Percentiles rank a stretch among this genome's conserved stretches.
Evolutionary conservation across 2,888 invertebrate genomes (phyloP).

Genomic region (Schizaphis graminum): DNA sequence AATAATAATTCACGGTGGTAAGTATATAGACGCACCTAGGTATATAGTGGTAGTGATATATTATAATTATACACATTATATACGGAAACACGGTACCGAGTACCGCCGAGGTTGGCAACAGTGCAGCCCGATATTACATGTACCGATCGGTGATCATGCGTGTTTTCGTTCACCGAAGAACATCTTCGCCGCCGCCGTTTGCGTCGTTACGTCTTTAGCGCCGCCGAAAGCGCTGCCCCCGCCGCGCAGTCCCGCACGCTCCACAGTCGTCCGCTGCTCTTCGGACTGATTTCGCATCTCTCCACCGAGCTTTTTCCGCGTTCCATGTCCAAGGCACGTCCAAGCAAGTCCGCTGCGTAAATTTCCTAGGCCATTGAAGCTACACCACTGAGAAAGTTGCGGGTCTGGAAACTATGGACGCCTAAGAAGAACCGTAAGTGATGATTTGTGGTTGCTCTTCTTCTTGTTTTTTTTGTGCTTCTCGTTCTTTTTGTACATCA

Average conservation of each 20-base stretch:
- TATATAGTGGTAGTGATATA: background rate
- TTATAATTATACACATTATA: background rate
- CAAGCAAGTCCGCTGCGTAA: background rate
- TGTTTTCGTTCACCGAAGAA: conserved; percentile 60
- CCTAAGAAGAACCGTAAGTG: background rate
- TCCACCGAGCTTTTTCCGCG: background rate
- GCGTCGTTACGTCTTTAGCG: background rate
- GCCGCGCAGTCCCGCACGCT: background rate
- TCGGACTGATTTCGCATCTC: background rate
- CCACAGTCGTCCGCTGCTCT: too few relatives aligned
- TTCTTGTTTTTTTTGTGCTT: background rate
- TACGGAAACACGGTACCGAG: background rate
- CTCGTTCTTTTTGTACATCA: background rate
- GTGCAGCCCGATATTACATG: conserved; percentile 50
- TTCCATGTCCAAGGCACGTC: background rate
- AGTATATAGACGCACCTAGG: background rate
- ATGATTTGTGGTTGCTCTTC: background rate
- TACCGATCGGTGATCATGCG: conserved; percentile 50
- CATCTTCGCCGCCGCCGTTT: conserved; percentile 24
- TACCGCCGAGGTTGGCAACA: conserved; percentile 58
- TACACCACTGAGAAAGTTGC: background rate
- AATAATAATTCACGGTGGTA: conserved; percentile 3
- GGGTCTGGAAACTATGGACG: background rate
- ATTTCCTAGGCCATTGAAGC: background rate
- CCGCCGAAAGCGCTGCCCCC: conserved; percentile 5